Percentiles rank a stretch among this genome's conserved stretches.
Evolutionary conservation across 2,797 vertebrate genomes (phyloP).

Genomic region (Ammospiza maritima): DNA sequence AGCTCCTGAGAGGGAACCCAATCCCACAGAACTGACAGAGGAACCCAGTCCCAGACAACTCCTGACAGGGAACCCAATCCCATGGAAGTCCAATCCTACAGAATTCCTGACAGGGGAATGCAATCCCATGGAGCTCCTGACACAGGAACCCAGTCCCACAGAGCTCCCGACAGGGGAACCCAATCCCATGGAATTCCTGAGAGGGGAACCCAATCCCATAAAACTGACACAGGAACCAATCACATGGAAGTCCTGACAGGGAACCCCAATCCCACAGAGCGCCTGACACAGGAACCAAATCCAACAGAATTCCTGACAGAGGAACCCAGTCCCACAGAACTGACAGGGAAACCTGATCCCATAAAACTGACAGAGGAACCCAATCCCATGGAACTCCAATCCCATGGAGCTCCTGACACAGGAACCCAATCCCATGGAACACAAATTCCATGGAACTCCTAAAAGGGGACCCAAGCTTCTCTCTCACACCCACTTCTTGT

Average conservation of each 20-base stretch:
- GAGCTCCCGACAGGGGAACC: too few relatives aligned
- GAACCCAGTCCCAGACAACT: too few relatives aligned
- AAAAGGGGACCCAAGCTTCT: neutral
- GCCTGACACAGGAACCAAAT: neutral
- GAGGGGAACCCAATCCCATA: neutral
- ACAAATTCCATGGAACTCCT: neutral
- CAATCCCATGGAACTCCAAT: too few relatives aligned
- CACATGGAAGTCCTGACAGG: accelerated
- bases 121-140: too few relatives aligned
- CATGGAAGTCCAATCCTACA: too few relatives aligned
- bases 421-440: too few relatives aligned
- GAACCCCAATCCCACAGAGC: neutral
- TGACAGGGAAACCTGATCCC: neutral
- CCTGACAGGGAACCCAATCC: too few relatives aligned
- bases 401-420: neutral
- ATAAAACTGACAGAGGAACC: neutral
- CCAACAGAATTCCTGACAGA: neutral
- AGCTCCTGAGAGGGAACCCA: too few relatives aligned
- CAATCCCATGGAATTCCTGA: neutral
- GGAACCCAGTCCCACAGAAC: too few relatives aligned
- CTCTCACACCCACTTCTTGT: neutral
- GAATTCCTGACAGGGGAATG: too few relatives aligned
- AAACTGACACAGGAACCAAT: neutral
- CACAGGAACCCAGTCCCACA: too few relatives aligned
- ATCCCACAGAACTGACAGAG: too few relatives aligned